phyloP scores from a whole-genome alignment of 2,797 vertebrate genomes.

The Nyctibius grandis region DNA sequence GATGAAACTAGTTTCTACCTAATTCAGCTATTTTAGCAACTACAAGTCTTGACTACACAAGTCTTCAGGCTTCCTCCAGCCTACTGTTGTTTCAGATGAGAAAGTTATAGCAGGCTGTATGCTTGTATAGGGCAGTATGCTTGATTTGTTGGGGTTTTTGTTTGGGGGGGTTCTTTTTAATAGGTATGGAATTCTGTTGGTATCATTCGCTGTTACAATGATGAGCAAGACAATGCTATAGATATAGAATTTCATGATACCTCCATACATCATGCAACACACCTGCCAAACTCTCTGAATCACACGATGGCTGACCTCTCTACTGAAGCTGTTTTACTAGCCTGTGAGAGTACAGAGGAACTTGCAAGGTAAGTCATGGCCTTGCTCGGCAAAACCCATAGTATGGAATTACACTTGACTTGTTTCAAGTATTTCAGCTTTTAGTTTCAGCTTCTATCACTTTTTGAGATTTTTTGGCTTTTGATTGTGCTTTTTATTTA shows the following conservation, averaged over 20 bases:
- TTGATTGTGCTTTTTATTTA: not conserved
- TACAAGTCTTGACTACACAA: not conserved
- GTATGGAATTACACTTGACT: not conserved
- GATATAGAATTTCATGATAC: slow-evolving; percentile 96
- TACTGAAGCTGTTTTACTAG: slow-evolving; percentile 88
- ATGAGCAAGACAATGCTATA: slow-evolving; percentile 94
- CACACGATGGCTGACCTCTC: slow-evolving; percentile 90
- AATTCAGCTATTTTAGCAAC: not conserved
- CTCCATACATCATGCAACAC: slow-evolving; percentile 90
- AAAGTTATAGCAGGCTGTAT: not conserved
- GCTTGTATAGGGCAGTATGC: not conserved
- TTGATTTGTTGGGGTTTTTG: not conserved
- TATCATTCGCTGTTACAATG: slow-evolving; percentile 92
- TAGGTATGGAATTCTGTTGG: slow-evolving; percentile 95
- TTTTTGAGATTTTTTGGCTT: not conserved
- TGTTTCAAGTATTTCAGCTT: not conserved
- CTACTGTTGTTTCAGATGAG: not conserved
- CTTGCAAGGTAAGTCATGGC: slow-evolving; percentile 81
- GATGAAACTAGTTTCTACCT: not conserved
- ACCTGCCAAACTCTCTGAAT: slow-evolving; percentile 88
- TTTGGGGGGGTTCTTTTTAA: not conserved
- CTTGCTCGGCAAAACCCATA: not conserved
- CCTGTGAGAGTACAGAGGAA: slow-evolving; percentile 85
- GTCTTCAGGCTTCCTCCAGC: not conserved
- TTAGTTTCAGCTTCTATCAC: not conserved